A percentile compares a stretch with the other conserved stretches of the same genome.
Conservation (phyloP, 2,888 invertebrate species). For the Flexamia atlantica region DNA sequence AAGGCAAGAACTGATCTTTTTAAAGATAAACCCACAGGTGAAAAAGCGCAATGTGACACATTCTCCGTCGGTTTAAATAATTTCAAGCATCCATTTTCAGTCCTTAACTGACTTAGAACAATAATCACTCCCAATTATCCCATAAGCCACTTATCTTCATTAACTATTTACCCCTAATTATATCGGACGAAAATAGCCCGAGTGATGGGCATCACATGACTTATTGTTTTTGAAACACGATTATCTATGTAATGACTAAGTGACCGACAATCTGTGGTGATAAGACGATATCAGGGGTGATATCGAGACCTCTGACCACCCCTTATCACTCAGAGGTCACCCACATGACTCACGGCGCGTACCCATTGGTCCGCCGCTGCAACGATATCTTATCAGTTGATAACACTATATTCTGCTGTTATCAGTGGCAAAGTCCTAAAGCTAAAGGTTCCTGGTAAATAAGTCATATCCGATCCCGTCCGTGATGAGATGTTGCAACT, state of each 20-base stretch:
- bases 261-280: conserved; percentile 18
- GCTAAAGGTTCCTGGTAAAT: conserved; percentile 27
- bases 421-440: conserved; percentile 38
- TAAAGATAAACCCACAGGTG: too few species aligned
- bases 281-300: conserved; percentile 6
- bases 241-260: conserved; percentile 18
- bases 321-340: not conserved
- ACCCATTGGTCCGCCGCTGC: conserved; percentile 22
- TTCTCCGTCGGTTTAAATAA: too few species aligned
- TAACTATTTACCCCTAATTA: not conserved
- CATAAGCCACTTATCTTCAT: not conserved
- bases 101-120: too few species aligned
- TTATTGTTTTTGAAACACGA: not conserved
- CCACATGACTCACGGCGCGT: not conserved
- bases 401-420: not conserved
- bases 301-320: conserved; percentile 37
- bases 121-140: not conserved
- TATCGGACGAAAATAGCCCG: not conserved
- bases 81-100: too few species aligned
- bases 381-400: conserved; percentile 17
- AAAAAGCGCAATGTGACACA: too few species aligned
- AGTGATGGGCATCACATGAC: not conserved
- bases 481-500: too few species aligned
- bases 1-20: too few species aligned
- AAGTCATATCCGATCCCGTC: not conserved